Evolutionary conservation across 2,888 invertebrate genomes (phyloP), one percentile per base, ranked within the genome.

Genomic region (Tethea ocularis): DNA sequence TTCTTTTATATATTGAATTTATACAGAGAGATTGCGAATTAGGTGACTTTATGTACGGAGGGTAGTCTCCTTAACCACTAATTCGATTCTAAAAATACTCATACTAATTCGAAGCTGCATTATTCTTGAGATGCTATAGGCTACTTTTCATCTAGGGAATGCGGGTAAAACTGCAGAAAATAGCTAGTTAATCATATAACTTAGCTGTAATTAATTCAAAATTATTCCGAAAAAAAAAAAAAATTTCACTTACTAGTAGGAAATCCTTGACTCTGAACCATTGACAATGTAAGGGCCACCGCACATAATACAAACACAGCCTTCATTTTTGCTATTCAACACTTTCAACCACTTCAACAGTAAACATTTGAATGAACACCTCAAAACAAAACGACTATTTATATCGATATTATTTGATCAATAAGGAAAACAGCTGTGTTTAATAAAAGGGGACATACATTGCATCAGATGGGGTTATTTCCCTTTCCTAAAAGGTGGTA

Each of bases 171-270:
- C n/a, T n/a, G n/a, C n/a, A n/a, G n/a, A n/a, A n/a, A n/a, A n/a
- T n/a, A n/a, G n/a, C n/a, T n/a, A n/a, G n/a, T n/a, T n/a, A n/a
- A n/a, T n/a, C n/a, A n/a, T n/a, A n/a, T n/a, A n/a, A n/a, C n/a
- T n/a, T n/a, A n/a, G n/a, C n/a, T n/a, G n/a, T n/a, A n/a, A n/a
- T n/a, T n/a, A n/a, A n/a, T n/a, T n/a, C n/a, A n/a, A n/a, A n/a
- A n/a, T n/a, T n/a, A n/a, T n/a, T n/a, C n/a, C 10, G 26, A 60
- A 13, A 2, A 36, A 22, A 56, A 4, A 53, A 57, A 57, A 57
- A 56, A 22, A 51, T 13, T 58, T 46, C 57, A 69, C 82, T 72
- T 64, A 84, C 83, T 77, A 13, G 56, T 80, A 29, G 82, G 83
- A 24, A 83, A 2, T 3, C 70, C 77, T 61, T 84, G 84, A 0